Evolutionary conservation across 2,113 vertebrate species (phyloP), one percentile per base, ranked within the genome.

Genomic region (Scolopax mira): DNA sequence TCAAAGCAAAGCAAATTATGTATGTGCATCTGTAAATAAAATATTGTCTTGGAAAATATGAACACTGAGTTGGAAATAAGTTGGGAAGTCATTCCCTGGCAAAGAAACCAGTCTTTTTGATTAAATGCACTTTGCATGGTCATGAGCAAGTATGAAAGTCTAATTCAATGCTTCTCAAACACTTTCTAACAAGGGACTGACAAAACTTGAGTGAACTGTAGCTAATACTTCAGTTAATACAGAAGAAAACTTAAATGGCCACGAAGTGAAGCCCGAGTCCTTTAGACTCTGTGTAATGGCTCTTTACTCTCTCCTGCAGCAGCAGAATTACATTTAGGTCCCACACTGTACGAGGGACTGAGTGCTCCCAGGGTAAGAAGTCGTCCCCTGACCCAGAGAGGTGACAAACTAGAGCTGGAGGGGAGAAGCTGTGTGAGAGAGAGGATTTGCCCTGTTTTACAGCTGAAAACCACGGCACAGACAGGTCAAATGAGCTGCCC

Each of bases 21-120:
- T 79, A 16, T 13, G 42, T n/a, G 39, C 31, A 33, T 72, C 81
- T 60, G 30, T 74, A 94, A 96, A 94, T 91, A 93, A 94, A 96
- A 93, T 73, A 85, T 23, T 73, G 49, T 12, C 71, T 17, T 62
- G 44, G 46, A 89, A 96, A 79, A 82, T 16, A 79, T 1, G 10
- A 87, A 84, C 35, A 65, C 8, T 54, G 13, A 18, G 37, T 27
- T 58, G 25, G 23, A 93, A 94, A 62, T 39, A 79, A 89, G 60
- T 85, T 79, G 79, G 46, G 46, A 87, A 93, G 67, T 37, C 51
- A 35, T 30, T 79, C 22, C 81, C 55, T 39, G 1, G 28, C 25
- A 89, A 54, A 54, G 62, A 52, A 57, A 27, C 10, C 79, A 21
- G 8, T 58, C n/a, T 73, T 95, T 75, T 58, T 61, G 73, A 91